Conservation (phyloP, 2,797 vertebrate genomes). For the Diceros bicornis region DNA sequence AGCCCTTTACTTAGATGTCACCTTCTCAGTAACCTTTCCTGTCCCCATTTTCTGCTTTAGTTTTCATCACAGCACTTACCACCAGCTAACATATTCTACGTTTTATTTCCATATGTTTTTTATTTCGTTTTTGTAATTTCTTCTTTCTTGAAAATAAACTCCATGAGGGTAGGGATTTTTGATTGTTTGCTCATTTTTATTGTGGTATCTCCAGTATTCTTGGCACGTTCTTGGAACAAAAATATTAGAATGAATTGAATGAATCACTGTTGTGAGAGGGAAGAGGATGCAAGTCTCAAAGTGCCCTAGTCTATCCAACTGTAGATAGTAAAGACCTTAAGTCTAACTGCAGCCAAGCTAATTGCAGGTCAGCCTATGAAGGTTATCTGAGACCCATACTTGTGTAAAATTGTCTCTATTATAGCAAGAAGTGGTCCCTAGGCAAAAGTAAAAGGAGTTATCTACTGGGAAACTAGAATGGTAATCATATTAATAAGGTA, state of each 20-base stretch:
- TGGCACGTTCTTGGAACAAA: not conserved
- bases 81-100: not conserved
- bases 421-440: not conserved
- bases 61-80: not conserved
- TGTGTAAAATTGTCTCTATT: not conserved
- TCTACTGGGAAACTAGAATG: not conserved
- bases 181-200: not conserved
- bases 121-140: not conserved
- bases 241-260: not conserved
- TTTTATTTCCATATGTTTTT: not conserved
- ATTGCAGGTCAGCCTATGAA: not conserved
- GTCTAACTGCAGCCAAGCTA: not conserved
- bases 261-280: not conserved
- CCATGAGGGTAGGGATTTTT: not conserved
- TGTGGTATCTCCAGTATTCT: not conserved
- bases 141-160: conserved; percentile 30
- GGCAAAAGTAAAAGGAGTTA: not conserved
- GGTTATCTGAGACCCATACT: not conserved
- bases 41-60: not conserved
- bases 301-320: not conserved
- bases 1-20: not conserved
- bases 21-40: not conserved
- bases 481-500: not conserved
- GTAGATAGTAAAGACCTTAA: not conserved
- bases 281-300: not conserved